Conservation (phyloP, 2,888 invertebrate genomes). For the Pelosia muscerda region DNA sequence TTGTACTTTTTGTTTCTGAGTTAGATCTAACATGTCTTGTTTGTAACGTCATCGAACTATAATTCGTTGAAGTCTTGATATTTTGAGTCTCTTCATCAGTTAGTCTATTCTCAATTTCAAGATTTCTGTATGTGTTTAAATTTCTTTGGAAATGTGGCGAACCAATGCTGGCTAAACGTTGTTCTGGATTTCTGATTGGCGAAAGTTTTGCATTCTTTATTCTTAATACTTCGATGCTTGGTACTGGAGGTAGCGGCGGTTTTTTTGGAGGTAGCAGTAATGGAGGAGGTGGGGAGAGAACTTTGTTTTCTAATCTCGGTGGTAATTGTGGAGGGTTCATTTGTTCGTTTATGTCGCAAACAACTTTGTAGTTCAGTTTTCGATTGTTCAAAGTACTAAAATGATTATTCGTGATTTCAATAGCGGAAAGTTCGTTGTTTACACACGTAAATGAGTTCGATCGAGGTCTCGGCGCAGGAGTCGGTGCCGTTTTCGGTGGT, state of each 20-base stretch:
- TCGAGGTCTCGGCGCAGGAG: slow-evolving; percentile 84
- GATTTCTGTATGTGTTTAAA: slow-evolving; percentile 86
- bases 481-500: slow-evolving; percentile 88
- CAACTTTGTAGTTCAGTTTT: slow-evolving; percentile 78
- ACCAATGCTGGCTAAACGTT: slow-evolving; percentile 88
- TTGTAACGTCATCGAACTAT: slow-evolving; percentile 79
- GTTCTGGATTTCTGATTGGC: slow-evolving; percentile 77
- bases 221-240: slow-evolving; percentile 88
- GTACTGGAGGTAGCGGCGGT: slow-evolving; percentile 91
- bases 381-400: slow-evolving; percentile 81
- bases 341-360: slow-evolving; percentile 81
- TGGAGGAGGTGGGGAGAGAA: slow-evolving; percentile 82
- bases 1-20: slow-evolving; percentile 82
- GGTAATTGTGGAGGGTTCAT: slow-evolving; percentile 85
- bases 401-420: slow-evolving; percentile 78
- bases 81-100: slow-evolving; percentile 71
- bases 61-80: slow-evolving; percentile 68
- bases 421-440: slow-evolving; percentile 77
- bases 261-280: slow-evolving; percentile 89
- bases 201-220: slow-evolving; percentile 84
- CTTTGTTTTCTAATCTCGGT: slow-evolving; percentile 76
- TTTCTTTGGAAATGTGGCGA: slow-evolving; percentile 89
- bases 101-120: slow-evolving; percentile 82
- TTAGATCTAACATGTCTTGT: slow-evolving; percentile 79
- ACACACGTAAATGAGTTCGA: slow-evolving; percentile 86